These are phyloP conservation scores for Clostera curtula DNA, from an alignment of 2,888 invertebrate species.

Conservation along the genomic window DNA sequence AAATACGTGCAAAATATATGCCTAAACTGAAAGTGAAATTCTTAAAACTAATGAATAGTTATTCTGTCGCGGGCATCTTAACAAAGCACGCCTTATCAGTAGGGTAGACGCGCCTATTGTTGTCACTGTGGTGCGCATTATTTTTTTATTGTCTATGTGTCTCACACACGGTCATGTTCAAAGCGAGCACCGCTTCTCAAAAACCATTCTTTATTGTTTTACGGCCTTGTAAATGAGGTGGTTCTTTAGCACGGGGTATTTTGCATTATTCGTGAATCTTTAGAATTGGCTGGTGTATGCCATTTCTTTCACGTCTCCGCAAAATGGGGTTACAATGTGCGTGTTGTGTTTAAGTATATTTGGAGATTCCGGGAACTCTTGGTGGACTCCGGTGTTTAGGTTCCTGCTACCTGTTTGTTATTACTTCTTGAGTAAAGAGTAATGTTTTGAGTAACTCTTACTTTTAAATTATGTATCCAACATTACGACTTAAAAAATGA, in stretches of 20 bases:
- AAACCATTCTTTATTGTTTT: slow-evolving; percentile 14
- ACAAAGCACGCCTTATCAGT: slow-evolving; percentile 35
- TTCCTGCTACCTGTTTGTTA: background rate
- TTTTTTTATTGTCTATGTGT: slow-evolving; percentile 30
- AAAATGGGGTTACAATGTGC: slow-evolving; percentile 4
- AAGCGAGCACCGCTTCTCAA: slow-evolving; percentile 27
- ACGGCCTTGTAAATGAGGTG: slow-evolving; percentile 5
- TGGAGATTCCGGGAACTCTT: slow-evolving; percentile 7
- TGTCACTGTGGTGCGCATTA: slow-evolving; percentile 14
- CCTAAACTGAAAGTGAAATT: no score
- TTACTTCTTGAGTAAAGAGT: background rate
- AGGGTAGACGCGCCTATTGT: slow-evolving; percentile 35
- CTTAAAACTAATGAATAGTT: no score
- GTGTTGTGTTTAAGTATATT: background rate
- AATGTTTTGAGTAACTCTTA: no score
- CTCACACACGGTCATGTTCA: slow-evolving; percentile 46
- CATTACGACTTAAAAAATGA: no score
- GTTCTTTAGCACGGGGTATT: slow-evolving; percentile 8
- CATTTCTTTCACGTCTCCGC: slow-evolving; percentile 6
- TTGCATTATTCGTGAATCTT: slow-evolving; percentile 10
- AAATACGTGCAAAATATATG: no score
- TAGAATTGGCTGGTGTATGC: slow-evolving; percentile 6
- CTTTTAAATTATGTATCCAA: no score
- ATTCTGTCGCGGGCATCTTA: no score
- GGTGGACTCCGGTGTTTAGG: background rate